phyloP scores from a whole-genome alignment of 30 jellyfish, hydroid and myxozoan species.

The Cassiopea andromeda region DNA sequence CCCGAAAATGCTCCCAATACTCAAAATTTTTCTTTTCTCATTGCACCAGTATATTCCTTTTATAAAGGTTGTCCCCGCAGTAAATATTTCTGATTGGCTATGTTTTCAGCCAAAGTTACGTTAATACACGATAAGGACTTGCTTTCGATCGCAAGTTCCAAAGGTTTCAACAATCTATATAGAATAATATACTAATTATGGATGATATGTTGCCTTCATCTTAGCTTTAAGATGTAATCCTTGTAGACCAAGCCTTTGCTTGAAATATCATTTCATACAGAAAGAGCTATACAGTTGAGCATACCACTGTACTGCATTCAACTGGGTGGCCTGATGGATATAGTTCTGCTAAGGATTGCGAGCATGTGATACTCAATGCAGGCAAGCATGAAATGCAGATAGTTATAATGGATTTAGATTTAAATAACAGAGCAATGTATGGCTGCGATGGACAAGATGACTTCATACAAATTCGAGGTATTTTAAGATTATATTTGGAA shows the following conservation, averaged over 20 bases:
- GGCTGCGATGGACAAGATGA: constrained; percentile 35
- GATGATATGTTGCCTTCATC: too few relatives aligned
- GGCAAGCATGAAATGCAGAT: constrained; percentile 4
- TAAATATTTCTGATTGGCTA: too few relatives aligned
- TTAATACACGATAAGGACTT: too few relatives aligned
- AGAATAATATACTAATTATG: too few relatives aligned
- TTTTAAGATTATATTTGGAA: neutral
- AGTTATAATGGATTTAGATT: constrained; percentile 8
- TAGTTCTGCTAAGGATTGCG: neutral
- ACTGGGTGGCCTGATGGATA: constrained; percentile 34
- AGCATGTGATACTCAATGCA: neutral
- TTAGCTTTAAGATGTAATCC: too few relatives aligned
- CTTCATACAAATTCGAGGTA: constrained; percentile 10
- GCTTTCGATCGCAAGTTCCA: too few relatives aligned
- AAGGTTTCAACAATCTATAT: too few relatives aligned
- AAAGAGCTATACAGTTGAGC: constrained; percentile 8
- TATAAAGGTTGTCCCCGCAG: too few relatives aligned
- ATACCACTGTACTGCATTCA: constrained; percentile 10
- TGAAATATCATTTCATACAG: neutral
- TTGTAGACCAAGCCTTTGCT: neutral
- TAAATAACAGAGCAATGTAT: neutral
- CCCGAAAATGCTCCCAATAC: too few relatives aligned
- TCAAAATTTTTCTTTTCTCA: too few relatives aligned
- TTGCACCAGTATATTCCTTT: too few relatives aligned
- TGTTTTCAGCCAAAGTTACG: too few relatives aligned